Conservation (phyloP, 2,888 invertebrate genomes). For the Emmelina monodactyla region DNA sequence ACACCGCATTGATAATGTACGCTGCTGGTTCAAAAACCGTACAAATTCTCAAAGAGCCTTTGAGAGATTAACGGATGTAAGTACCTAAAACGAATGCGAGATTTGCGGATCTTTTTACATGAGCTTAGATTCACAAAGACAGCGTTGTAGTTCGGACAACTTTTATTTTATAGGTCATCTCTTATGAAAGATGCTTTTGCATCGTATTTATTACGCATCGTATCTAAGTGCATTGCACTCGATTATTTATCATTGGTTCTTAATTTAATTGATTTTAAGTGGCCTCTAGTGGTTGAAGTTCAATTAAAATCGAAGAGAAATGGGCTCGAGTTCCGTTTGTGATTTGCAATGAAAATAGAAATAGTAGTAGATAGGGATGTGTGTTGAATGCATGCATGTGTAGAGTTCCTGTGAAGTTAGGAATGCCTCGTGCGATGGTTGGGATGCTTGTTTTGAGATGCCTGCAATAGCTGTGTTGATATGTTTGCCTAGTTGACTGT, state of each 20-base stretch:
- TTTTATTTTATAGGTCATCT: conserved; percentile 1
- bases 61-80: too few relatives aligned
- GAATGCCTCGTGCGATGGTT: neutral
- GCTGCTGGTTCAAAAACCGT: neutral
- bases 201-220: neutral
- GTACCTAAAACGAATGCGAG: too few relatives aligned
- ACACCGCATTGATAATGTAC: neutral
- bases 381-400: neutral
- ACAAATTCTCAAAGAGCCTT: too few relatives aligned
- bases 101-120: neutral
- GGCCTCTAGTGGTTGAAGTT: conserved; percentile 18
- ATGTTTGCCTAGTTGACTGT: too few relatives aligned
- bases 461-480: too few relatives aligned
- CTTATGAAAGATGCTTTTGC: neutral
- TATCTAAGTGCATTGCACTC: conserved; percentile 24
- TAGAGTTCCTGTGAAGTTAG: neutral
- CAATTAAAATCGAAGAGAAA: neutral
- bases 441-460: neutral
- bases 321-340: neutral
- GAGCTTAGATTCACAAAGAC: neutral
- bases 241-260: conserved; percentile 18
- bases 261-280: conserved; percentile 48
- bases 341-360: neutral
- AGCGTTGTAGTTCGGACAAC: neutral
- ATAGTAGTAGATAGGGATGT: neutral